Percentiles rank a stretch among this genome's conserved stretches.
Conservation (phyloP, 2,797 vertebrate species). For the Siniperca undulata region DNA sequence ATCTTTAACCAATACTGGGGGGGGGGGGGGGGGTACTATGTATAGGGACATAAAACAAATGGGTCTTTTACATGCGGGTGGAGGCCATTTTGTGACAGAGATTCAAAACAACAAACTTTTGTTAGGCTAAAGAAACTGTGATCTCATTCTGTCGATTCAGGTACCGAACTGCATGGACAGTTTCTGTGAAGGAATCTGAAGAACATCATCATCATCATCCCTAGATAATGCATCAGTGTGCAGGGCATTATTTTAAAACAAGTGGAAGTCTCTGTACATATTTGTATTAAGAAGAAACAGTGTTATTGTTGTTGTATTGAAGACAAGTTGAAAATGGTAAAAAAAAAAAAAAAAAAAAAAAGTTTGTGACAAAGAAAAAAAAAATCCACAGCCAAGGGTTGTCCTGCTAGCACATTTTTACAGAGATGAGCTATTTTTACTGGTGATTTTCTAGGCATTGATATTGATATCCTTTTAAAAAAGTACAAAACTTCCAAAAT, state of each 20-base stretch:
- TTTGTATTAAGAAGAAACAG: conserved; percentile 86
- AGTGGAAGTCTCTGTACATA: conserved; percentile 87
- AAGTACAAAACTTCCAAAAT: conserved; percentile 87
- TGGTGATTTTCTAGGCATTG: conserved; percentile 87
- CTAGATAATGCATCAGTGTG: conserved; percentile 82
- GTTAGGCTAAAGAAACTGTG: conserved; percentile 83
- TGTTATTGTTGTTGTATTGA: conserved; percentile 88
- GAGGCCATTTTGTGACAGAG: conserved; percentile 65
- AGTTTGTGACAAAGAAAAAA: conserved; percentile 80
- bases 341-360: conserved; percentile 55
- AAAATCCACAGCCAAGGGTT: conserved; percentile 84
- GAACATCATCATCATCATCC: conserved; percentile 50
- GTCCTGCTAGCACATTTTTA: conserved; percentile 88
- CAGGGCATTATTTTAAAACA: conserved; percentile 88
- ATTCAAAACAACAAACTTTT: conserved; percentile 58
- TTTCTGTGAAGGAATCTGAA: conserved; percentile 78
- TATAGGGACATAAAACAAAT: conserved; percentile 48
- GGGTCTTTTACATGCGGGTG: conserved; percentile 62
- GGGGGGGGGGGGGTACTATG: conserved; percentile 24
- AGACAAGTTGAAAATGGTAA: conserved; percentile 74
- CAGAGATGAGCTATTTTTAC: conserved; percentile 90
- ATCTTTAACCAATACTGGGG: conserved; percentile 44
- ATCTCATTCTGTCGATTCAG: conserved; percentile 84
- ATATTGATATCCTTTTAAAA: conserved; percentile 84
- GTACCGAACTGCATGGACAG: conserved; percentile 81